These are phyloP conservation scores for Pocillopora damicornis DNA, from an alignment of 64 coral and sea anemone species.

Conservation along the genomic window DNA sequence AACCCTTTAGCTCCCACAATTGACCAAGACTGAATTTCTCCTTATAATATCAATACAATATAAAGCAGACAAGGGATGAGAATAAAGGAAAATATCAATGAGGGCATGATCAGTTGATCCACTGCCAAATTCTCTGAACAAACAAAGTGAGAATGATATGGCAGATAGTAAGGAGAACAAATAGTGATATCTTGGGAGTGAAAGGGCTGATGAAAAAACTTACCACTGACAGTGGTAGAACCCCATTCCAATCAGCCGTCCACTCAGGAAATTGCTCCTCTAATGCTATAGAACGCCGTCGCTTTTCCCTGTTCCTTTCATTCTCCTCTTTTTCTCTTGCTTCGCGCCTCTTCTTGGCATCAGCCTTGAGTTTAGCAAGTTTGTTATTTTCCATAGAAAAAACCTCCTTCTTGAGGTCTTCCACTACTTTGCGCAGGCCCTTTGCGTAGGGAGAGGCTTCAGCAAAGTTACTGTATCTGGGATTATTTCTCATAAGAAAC, in stretches of 20 bases:
- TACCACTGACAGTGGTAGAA: constrained; percentile 80
- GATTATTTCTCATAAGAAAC: constrained; percentile 96
- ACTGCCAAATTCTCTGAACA: too few species aligned
- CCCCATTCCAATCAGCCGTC: constrained; percentile 83
- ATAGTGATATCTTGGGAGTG: too few species aligned
- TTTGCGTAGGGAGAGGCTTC: constrained; percentile 93
- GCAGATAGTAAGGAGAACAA: too few species aligned
- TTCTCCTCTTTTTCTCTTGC: constrained; percentile 74
- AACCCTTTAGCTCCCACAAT: too few species aligned
- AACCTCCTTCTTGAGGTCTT: constrained; percentile 86
- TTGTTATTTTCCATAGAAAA: constrained; percentile 89
- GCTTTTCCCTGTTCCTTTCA: constrained; percentile 54
- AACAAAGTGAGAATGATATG: too few species aligned
- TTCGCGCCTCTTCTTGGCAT: constrained; percentile 56
- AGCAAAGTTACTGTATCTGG: constrained; percentile 89
- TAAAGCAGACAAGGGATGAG: too few species aligned
- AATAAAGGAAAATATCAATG: too few species aligned
- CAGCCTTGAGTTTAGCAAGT: constrained; percentile 78
- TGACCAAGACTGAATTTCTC: too few species aligned
- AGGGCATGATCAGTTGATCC: too few species aligned
- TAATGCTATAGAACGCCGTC: constrained; percentile 66
- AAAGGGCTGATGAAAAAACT: neutral
- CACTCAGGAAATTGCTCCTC: constrained; percentile 91
- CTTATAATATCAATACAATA: too few species aligned
- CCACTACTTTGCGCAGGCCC: constrained; percentile 83